Conservation (phyloP, 2,113 vertebrate genomes). For the Danio rerio region DNA sequence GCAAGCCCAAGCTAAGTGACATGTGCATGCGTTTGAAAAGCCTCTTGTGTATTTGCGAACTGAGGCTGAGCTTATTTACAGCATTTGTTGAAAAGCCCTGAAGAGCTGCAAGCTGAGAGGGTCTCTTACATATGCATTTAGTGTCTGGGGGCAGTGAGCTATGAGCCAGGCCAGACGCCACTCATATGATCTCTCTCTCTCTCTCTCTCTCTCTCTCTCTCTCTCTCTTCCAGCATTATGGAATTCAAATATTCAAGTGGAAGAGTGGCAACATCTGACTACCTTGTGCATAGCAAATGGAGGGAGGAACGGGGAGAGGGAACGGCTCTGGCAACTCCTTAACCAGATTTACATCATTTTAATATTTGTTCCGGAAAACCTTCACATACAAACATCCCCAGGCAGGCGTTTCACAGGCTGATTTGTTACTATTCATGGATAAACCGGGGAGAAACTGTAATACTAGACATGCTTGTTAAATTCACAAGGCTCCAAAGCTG, state of each 20-base stretch:
- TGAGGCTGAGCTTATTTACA: constrained; percentile 76
- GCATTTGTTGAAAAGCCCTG: constrained; percentile 76
- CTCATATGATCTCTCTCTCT: constrained; percentile 22
- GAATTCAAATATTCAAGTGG: constrained; percentile 70
- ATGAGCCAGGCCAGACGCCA: constrained; percentile 50
- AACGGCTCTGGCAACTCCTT: constrained; percentile 71
- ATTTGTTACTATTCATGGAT: constrained; percentile 80
- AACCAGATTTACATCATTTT: constrained; percentile 72
- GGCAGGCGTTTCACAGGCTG: constrained; percentile 79
- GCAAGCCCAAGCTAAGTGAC: constrained; percentile 76
- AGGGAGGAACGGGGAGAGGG: constrained; percentile 66
- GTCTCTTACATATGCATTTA: constrained; percentile 78
- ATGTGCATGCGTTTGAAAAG: constrained; percentile 69
- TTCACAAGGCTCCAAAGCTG: constrained; percentile 78
- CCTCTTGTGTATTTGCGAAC: constrained; percentile 72
- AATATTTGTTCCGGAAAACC: constrained; percentile 65
- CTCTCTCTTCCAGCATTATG: constrained; percentile 48
- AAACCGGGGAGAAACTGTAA: constrained; percentile 77
- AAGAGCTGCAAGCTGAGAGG: constrained; percentile 67
- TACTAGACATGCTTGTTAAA: constrained; percentile 82
- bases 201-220: constrained; percentile 22
- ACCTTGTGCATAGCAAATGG: constrained; percentile 51
- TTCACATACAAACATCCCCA: constrained; percentile 64
- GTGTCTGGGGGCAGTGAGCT: constrained; percentile 68
- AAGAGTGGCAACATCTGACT: constrained; percentile 63